Base-by-base conservation (phyloP, 2,113 vertebrate genomes). In the Hemichromis elongatus region DNA sequence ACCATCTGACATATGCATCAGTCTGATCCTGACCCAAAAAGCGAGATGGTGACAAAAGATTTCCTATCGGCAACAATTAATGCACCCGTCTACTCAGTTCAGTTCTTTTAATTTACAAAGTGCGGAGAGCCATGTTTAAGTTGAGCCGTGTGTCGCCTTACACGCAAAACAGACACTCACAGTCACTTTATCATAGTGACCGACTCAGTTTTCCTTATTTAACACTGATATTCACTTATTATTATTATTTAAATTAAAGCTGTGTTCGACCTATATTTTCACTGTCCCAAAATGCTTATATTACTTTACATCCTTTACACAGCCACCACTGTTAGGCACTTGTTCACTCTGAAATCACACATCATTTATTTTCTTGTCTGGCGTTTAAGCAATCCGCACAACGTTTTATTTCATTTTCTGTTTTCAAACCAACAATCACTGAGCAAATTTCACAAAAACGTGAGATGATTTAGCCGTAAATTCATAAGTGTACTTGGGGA, bases 71-170 rank as follows among this genome's bases (percentile, higher is more conserved):
- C 63, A 68, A 42, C 35, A 42, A 68, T 68, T 33, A 21, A 68
- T 24, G 0, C n/a, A 0, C 35, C 33, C 2, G 4, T 37, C 35
- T 68, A 21, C 24, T 24, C 63, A 45, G 2, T 8, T 50, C 47
- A 18, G 21, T 70, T 45, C 37, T 4, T 68, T 70, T 42, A 70
- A 16, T 26, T 70, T 70, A 24, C 14, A 10, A 70, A 70, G n/a
- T 2, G 2, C 45, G 37, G 8, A 26, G 9, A 45, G 13, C 13
- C 66, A 26, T 24, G 37, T 70, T 26, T 16, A 26, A 70, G 37
- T 45, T 5, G 63, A 70, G 63, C 37, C 8, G 12, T 24, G 26
- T 42, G 21, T 16, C 37, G 16, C 37, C 63, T 24, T 68, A 21
- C 61, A 40, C 4, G 5, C 12, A 68, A 68, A 0, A 40, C 19